These are phyloP conservation scores for Sarcophaga variegata DNA, from an alignment of 2,888 invertebrate genomes.

Conservation along the genomic window DNA sequence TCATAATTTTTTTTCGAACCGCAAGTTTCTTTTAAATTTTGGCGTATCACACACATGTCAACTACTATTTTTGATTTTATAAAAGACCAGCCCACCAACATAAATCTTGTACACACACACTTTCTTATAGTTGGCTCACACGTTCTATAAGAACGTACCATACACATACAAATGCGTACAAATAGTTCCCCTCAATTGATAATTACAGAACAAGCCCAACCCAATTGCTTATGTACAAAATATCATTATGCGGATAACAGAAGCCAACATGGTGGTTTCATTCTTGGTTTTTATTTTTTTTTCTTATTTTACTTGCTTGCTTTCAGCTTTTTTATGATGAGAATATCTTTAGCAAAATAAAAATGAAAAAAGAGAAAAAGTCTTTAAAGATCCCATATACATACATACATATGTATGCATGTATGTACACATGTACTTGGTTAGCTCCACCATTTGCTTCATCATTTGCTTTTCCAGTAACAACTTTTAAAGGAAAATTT, in stretches of 20 bases:
- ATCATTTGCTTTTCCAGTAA: conserved; percentile 25
- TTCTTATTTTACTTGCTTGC: conserved; percentile 6
- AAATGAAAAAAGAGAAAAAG: conserved; percentile 44
- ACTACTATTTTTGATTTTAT: conserved; percentile 48
- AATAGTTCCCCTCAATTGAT: conserved; percentile 67
- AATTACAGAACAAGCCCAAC: conserved; percentile 68
- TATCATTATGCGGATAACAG: conserved; percentile 62
- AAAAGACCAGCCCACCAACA: conserved; percentile 68
- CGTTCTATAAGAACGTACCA: background rate
- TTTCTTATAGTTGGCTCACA: background rate
- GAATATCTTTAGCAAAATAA: conserved; percentile 47
- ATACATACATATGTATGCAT: conserved; percentile 14
- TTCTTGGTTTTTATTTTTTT: conserved; percentile 18
- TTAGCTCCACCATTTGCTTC: background rate
- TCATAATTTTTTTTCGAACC: background rate
- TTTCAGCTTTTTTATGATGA: conserved; percentile 37
- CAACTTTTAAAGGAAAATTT: conserved; percentile 49
- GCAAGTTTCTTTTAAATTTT: conserved; percentile 18
- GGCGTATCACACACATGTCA: conserved; percentile 63
- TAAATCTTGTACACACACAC: conserved; percentile 31
- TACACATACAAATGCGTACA: conserved; percentile 24
- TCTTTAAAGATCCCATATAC: conserved; percentile 37
- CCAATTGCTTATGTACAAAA: conserved; percentile 65
- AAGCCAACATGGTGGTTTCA: conserved; percentile 57
- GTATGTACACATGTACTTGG: background rate